Evolutionary conservation across 2,113 vertebrate species (phyloP).

Genomic region (Cygnus buccinator): DNA sequence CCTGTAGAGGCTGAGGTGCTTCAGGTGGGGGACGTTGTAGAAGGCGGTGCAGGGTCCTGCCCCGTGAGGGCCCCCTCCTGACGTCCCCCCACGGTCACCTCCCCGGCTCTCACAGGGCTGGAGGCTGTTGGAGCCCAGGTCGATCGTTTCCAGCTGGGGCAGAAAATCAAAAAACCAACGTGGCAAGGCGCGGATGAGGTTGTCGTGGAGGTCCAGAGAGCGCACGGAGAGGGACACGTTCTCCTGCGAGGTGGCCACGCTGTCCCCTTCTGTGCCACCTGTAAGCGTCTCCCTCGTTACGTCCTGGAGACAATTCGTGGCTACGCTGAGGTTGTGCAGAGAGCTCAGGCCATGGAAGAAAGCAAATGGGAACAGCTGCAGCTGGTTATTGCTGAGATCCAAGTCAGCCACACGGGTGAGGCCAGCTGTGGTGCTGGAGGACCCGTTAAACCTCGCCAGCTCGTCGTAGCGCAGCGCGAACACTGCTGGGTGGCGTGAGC

Average conservation of each 20-base stretch:
- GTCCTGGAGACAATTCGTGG: slow-evolving; percentile 80
- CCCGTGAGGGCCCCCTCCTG: background rate
- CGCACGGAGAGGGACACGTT: slow-evolving; percentile 45
- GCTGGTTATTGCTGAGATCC: slow-evolving; percentile 83
- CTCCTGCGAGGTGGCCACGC: accelerated
- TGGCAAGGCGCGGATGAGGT: slow-evolving; percentile 70
- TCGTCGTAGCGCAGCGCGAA: slow-evolving; percentile 62
- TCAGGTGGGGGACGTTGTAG: slow-evolving; percentile 60
- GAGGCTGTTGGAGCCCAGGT: slow-evolving; percentile 78
- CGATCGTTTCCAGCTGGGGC: slow-evolving; percentile 72
- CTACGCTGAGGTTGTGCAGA: slow-evolving; percentile 78
- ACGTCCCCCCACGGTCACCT: background rate
- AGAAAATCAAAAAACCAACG: slow-evolving; percentile 73
- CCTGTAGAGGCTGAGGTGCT: slow-evolving; percentile 74
- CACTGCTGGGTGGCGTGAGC: background rate
- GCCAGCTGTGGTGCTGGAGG: background rate
- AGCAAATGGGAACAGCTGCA: slow-evolving; percentile 73
- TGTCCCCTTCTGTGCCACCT: accelerated
- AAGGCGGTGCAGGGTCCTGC: slow-evolving; percentile 74
- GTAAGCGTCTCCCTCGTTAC: background rate
- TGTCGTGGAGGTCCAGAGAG: slow-evolving; percentile 75
- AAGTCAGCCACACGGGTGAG: slow-evolving; percentile 67
- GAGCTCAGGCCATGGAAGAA: slow-evolving; percentile 74
- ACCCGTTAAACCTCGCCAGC: slow-evolving; percentile 28
- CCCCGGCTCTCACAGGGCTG: slow-evolving; percentile 59